Evolutionary conservation across 1,140 invertebrate genomes (phyloP), one percentile per base, ranked within the genome.

Genomic region (Phymastichus coffea): DNA sequence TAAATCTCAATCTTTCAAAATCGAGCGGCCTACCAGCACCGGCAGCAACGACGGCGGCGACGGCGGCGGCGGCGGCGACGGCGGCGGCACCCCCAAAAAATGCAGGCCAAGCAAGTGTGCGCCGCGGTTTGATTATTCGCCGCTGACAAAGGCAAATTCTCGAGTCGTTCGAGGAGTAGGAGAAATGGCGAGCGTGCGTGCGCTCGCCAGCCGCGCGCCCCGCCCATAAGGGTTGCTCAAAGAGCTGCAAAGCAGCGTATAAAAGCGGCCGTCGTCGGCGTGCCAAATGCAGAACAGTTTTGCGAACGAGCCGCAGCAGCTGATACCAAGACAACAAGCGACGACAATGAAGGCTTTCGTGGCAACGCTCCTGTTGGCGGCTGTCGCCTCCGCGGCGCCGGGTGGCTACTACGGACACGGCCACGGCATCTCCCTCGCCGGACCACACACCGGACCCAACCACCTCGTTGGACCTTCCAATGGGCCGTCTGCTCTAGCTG

Each of bases 341-440:
- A 33, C 10, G 55, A 66, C 12, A 60, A 79, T 80, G 78, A 68
- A 62, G 53, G 57, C 58, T 46, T 61, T 67, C 17, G 64, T 73
- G 51, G 71, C 67, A 38, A 63, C 69, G 53, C 33, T 77, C 14
- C 40, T 77, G 43, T 53, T 70, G 7, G 74, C 70, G 3, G 70
- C 77, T 23, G 62, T 69, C 6, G 69, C 61, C 7, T 38, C 66
- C 2, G 73, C 74, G 2, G 77, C 75, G 0, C 78, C 78, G 2
- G 76, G 73, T 15, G 73, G 63, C 2, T n/a, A n/a, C n/a, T n/a
- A n/a, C n/a, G n/a, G n/a, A n/a, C 52, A 66, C 2, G 76, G 70
- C 1, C 70, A 65, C 22, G 25, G 72, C 70, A 25, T 71, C 66
- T 0, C 68, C 64, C 0, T 63, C 73, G 17, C 76, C 68, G 19